Base-by-base conservation (phyloP, 2,113 vertebrate genomes). In the Petromus typicus region DNA sequence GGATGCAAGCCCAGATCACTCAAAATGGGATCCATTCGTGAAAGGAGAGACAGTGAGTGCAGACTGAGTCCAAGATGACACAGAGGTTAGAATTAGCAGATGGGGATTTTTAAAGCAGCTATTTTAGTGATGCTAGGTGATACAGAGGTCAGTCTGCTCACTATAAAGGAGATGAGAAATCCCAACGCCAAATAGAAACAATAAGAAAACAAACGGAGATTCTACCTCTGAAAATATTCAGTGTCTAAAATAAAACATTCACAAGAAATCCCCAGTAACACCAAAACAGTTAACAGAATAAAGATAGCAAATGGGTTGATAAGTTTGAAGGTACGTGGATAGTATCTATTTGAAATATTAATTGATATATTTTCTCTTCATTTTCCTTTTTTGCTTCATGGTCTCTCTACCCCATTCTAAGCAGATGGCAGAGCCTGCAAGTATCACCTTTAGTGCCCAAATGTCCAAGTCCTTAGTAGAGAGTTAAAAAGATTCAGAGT, bases 91-190 rank as follows among this genome's bases (percentile, higher is more conserved):
- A 76, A 91, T 85, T 69, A 87, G 40, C 25, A 88, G 95, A 61
- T 23, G 54, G 59, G 59, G 48, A 67, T 80, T 75, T 84, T 75
- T 48, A 67, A 56, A 80, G 78, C 57, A 87, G 32, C 40, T 67
- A 8, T 87, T 84, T 54, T 45, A 80, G 56, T 45, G 22, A 43
- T 86, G n/a, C 27, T 89, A 30, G 18, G 32, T 64, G 69, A 84
- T 57, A 2, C 75, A 80, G 89, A 75, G 51, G 73, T 45, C 84
- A 75, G 66, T 59, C 61, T 84, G 43, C 64, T 96, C 76, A 69
- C 51, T 45, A 63, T 67, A 82, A 96, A 83, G 61, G 56, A 91
- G 91, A 91, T 80, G 87, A 87, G 63, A 94, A 84, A 75, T 67
- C 20, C 78, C 71, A 84, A 71, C 40, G 32, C 1, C 2, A 87